phyloP scores from a whole-genome alignment of 2,113 vertebrate genomes.

The Nothobranchius furzeri region DNA sequence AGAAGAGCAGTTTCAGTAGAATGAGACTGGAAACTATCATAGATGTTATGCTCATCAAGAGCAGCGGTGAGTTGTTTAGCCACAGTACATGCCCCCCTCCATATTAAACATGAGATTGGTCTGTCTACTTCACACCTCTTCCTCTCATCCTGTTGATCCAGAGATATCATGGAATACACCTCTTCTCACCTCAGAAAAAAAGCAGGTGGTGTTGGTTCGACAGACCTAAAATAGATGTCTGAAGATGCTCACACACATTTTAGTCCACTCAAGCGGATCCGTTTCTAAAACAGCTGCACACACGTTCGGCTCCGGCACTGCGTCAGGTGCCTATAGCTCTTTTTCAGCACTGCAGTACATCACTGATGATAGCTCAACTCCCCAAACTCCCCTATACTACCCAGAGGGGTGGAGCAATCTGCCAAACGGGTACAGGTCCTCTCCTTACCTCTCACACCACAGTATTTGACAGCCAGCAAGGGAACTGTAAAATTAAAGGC shows the following conservation, averaged over 20 bases:
- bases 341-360: slow-evolving; percentile 57
- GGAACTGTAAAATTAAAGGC: slow-evolving; percentile 66
- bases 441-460: slow-evolving; percentile 47
- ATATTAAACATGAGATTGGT: slow-evolving; percentile 71
- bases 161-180: slow-evolving; percentile 41
- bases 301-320: background rate
- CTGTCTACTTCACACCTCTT: slow-evolving; percentile 45
- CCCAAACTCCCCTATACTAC: slow-evolving; percentile 42
- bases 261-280: background rate
- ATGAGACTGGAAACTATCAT: no score
- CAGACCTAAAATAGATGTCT: slow-evolving; percentile 50
- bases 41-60: no score
- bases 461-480: slow-evolving; percentile 61
- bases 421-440: slow-evolving; percentile 55
- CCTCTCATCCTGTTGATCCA: slow-evolving; percentile 44
- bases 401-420: slow-evolving; percentile 58
- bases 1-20: no score
- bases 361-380: slow-evolving; percentile 65
- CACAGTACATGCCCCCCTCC: slow-evolving; percentile 20
- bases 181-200: slow-evolving; percentile 48
- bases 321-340: slow-evolving; percentile 48
- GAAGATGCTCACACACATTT: slow-evolving; percentile 21
- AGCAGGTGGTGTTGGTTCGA: slow-evolving; percentile 27
- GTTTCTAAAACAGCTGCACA: slow-evolving; percentile 8
- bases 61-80: no score